Conservation (phyloP, 2,888 invertebrate species). For the Cheilosia variabilis region DNA sequence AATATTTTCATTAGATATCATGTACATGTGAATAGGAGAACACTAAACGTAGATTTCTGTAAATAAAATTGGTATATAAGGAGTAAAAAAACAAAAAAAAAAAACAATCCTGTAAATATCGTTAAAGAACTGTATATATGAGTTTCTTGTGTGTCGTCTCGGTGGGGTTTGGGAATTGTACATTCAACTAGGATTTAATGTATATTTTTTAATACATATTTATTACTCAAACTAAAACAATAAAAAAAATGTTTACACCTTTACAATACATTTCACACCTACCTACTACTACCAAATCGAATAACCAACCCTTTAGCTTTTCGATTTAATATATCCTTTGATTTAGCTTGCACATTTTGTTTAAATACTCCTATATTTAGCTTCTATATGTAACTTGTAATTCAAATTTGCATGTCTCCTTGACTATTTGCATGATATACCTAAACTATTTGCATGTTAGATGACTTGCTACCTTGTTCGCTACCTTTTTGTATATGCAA, state of each 20-base stretch:
- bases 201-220: background rate
- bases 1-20: slow-evolving; percentile 65
- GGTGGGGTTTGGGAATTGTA: slow-evolving; percentile 43
- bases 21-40: slow-evolving; percentile 55
- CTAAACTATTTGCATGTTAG: slow-evolving; percentile 34
- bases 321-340: slow-evolving; percentile 21
- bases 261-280: slow-evolving; percentile 48
- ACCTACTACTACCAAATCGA: slow-evolving; percentile 16
- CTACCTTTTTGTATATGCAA: slow-evolving; percentile 39
- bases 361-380: background rate
- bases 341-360: slow-evolving; percentile 58
- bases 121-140: slow-evolving; percentile 39
- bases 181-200: slow-evolving; percentile 51
- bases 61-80: slow-evolving; percentile 42
- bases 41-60: slow-evolving; percentile 59
- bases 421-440: slow-evolving; percentile 44
- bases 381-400: background rate
- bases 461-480: slow-evolving; percentile 15
- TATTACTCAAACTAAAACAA: slow-evolving; percentile 3
- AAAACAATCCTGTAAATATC: slow-evolving; percentile 58
- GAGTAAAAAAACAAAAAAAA: slow-evolving; percentile 3
- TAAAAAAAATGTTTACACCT: slow-evolving; percentile 1
- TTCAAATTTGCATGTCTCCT: background rate
- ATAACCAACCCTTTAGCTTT: slow-evolving; percentile 45
- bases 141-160: slow-evolving; percentile 45